Evolutionary conservation across 2,797 vertebrate species (phyloP).

Genomic region (Scyliorhinus canicula): DNA sequence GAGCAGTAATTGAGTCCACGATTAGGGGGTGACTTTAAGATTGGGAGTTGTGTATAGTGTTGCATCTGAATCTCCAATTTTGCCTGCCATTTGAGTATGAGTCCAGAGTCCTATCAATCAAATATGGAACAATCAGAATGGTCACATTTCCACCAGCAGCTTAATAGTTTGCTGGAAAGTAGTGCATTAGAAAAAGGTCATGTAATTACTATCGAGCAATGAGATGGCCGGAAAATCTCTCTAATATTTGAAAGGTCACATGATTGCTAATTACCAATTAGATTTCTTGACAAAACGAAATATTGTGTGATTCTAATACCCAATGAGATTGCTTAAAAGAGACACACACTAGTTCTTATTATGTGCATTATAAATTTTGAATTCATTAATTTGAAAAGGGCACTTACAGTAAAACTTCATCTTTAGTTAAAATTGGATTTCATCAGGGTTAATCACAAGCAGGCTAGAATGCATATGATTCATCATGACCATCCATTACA

Average conservation of each 20-base stretch:
- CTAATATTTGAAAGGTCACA: background rate
- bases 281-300: background rate
- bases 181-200: background rate
- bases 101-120: background rate
- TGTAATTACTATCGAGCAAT: background rate
- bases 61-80: background rate
- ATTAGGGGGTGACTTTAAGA: background rate
- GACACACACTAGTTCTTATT: background rate
- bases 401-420: background rate
- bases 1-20: background rate
- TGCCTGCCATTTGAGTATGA: background rate
- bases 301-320: background rate
- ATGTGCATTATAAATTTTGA: constrained; percentile 5
- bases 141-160: background rate
- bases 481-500: constrained; percentile 1
- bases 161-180: background rate
- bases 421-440: background rate
- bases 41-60: background rate
- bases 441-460: constrained; percentile 9
- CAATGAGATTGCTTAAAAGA: constrained; percentile 4
- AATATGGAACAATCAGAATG: background rate
- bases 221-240: background rate
- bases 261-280: background rate
- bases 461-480: background rate
- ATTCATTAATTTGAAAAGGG: constrained; percentile 18